Conservation (phyloP, 2,797 vertebrate genomes). For the Gobio occitaniae region DNA sequence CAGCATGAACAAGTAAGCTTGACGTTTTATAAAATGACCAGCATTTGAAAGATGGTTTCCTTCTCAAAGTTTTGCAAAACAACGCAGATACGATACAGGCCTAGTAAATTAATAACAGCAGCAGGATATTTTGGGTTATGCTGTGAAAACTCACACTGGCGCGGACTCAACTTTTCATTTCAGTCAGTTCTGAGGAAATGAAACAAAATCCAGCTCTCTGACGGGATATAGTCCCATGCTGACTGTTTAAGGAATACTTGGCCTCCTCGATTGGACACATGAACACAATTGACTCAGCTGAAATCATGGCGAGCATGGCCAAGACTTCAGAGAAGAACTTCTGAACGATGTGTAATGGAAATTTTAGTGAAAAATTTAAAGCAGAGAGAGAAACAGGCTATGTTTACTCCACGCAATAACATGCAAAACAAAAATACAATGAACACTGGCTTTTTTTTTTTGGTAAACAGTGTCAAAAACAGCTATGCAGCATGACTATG, state of each 20-base stretch:
- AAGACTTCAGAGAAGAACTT: constrained; percentile 28
- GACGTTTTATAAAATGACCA: background rate
- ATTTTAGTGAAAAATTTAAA: background rate
- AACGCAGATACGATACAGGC: background rate
- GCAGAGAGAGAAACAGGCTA: background rate
- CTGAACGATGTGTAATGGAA: constrained; percentile 35
- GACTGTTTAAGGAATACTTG: constrained; percentile 45
- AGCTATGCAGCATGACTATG: background rate
- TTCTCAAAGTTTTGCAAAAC: constrained; percentile 26
- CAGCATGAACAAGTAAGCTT: background rate
- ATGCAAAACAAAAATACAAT: constrained; percentile 19
- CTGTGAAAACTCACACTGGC: constrained; percentile 29
- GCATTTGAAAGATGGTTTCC: background rate
- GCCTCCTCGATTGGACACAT: constrained; percentile 7
- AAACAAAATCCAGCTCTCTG: constrained; percentile 40
- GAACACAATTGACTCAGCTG: constrained; percentile 53
- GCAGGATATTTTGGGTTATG: constrained; percentile 36
- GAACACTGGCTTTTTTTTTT: constrained; percentile 2
- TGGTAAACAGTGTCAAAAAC: background rate
- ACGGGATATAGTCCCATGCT: constrained; percentile 43
- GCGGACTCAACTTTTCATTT: constrained; percentile 5
- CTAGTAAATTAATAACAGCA: constrained; percentile 27
- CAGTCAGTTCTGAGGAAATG: constrained; percentile 40
- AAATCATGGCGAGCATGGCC: constrained; percentile 10
- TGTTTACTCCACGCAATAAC: constrained; percentile 25